These are phyloP conservation scores for Drosophila bocqueti DNA, from an alignment of 1,140 invertebrate species.

Conservation along the genomic window DNA sequence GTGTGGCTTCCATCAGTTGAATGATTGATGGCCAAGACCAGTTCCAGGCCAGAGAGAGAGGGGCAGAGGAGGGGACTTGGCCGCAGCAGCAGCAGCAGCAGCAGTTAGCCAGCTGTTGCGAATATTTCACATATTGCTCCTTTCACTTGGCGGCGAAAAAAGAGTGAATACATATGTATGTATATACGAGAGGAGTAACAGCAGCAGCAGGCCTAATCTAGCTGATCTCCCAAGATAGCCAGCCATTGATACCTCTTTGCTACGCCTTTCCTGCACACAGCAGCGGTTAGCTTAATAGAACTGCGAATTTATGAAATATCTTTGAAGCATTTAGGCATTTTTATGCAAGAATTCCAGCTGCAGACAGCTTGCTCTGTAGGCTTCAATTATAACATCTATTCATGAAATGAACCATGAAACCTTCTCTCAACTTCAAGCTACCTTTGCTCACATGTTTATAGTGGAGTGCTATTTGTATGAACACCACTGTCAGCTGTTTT, in stretches of 20 bases:
- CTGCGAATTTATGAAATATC: not conserved
- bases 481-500: not conserved
- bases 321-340: not conserved
- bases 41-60: not conserved
- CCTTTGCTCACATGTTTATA: not conserved
- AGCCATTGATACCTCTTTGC: constrained; percentile 61
- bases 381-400: too few species aligned
- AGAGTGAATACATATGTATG: not conserved
- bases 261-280: not conserved
- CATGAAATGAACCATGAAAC: too few species aligned
- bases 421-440: not conserved
- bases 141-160: constrained; percentile 31
- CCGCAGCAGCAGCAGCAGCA: not conserved
- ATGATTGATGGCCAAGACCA: constrained; percentile 52
- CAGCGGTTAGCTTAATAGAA: not conserved
- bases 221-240: constrained; percentile 42
- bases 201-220: constrained; percentile 39
- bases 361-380: not conserved
- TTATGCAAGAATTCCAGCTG: not conserved
- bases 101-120: constrained; percentile 42
- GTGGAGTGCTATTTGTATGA: not conserved
- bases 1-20: constrained; percentile 56
- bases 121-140: constrained; percentile 38
- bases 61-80: not conserved
- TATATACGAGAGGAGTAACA: not conserved